Evolutionary conservation across 2,797 vertebrate genomes (phyloP).

Genomic region (Mastacembelus armatus): DNA sequence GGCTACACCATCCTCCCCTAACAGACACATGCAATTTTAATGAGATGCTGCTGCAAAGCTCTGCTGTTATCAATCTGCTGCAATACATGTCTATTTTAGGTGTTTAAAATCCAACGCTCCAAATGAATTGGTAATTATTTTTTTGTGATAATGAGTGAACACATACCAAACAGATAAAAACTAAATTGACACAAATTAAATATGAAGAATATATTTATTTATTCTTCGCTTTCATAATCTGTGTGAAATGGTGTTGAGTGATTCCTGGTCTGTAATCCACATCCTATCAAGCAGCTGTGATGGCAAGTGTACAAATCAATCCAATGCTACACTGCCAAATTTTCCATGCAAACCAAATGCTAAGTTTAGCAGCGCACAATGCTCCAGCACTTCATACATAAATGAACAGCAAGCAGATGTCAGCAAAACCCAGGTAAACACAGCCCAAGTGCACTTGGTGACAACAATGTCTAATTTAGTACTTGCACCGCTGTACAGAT

Average conservation of each 20-base stretch:
- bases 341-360: not conserved
- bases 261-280: not conserved
- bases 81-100: constrained; percentile 28
- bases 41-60: constrained; percentile 51
- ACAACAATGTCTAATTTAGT: not conserved
- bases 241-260: not conserved
- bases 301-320: constrained; percentile 19
- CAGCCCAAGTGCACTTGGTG: not conserved
- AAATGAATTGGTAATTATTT: not conserved
- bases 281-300: constrained; percentile 12
- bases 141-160: not conserved
- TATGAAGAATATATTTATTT: not conserved
- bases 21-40: constrained; percentile 74
- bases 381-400: constrained; percentile 42
- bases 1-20: constrained; percentile 41
- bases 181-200: not conserved
- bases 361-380: not conserved
- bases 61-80: not conserved
- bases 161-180: not conserved
- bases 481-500: not conserved
- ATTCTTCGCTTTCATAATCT: not conserved
- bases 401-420: constrained; percentile 40
- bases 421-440: not conserved
- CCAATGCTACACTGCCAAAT: not conserved
- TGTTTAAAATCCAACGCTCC: constrained; percentile 1